A percentile compares a stretch with the other conserved stretches of the same genome.
Evolutionary conservation across 2,797 vertebrate species (phyloP).

Genomic region (Odontamblyopus rebecca): DNA sequence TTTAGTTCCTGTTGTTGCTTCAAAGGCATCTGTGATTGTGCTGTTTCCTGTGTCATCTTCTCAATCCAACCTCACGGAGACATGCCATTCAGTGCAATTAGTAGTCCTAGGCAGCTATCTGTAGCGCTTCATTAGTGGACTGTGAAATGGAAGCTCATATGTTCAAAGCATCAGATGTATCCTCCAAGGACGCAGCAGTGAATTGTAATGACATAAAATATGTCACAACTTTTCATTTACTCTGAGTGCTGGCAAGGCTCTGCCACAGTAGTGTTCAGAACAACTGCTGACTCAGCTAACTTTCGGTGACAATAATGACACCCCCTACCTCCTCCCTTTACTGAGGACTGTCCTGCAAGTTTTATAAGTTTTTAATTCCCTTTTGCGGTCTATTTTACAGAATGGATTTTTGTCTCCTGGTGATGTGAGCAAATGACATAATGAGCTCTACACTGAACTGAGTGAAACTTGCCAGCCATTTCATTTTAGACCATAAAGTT

Average conservation of each 20-base stretch:
- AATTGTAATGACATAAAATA: conserved; percentile 18
- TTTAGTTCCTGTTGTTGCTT: conserved; percentile 51
- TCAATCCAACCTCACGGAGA: conserved; percentile 15
- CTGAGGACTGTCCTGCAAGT: background rate
- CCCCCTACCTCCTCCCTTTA: background rate
- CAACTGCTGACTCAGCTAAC: background rate
- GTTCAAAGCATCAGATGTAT: conserved; percentile 31
- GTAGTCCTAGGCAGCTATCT: conserved; percentile 22
- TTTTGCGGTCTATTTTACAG: background rate
- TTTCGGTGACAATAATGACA: background rate
- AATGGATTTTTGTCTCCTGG: background rate
- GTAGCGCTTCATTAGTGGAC: conserved; percentile 35
- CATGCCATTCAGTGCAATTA: conserved; percentile 32
- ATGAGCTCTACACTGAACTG: background rate
- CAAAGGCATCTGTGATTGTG: conserved; percentile 53
- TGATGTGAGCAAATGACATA: background rate
- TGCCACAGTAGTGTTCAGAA: background rate
- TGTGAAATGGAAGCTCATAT: conserved; percentile 49
- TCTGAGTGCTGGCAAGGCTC: background rate
- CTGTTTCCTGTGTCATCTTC: conserved; percentile 45
- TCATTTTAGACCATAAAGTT: background rate
- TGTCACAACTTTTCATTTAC: conserved; percentile 8
- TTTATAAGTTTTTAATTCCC: conserved; percentile 1
- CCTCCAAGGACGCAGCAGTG: conserved; percentile 21
- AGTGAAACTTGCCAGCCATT: background rate